phyloP scores from a whole-genome alignment of 2,113 vertebrate genomes.

The Hippopotamus amphibius region DNA sequence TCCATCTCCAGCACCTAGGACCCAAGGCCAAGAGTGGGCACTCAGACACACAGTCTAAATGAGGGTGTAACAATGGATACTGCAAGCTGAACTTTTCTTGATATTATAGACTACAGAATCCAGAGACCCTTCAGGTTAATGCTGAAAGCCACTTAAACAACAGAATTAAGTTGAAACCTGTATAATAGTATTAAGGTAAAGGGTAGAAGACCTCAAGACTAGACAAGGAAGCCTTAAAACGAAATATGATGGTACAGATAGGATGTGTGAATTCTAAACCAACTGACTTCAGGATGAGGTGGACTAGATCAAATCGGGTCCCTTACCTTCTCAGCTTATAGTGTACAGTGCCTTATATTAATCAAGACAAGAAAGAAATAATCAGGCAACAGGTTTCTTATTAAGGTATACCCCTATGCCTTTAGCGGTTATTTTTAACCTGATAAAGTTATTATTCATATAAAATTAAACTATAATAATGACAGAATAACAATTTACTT shows the following conservation, averaged over 20 bases:
- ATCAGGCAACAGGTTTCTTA: not conserved
- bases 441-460: not conserved
- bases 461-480: not conserved
- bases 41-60: not conserved
- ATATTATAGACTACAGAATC: not conserved
- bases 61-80: not conserved
- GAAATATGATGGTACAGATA: not conserved
- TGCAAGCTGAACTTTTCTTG: not conserved
- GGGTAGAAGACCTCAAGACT: not conserved
- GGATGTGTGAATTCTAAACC: not conserved
- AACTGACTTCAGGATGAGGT: not conserved
- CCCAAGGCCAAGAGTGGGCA: not conserved
- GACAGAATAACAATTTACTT: not conserved
- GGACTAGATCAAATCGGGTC: not conserved
- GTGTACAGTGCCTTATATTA: not conserved
- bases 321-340: not conserved
- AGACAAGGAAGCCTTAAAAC: not conserved
- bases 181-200: not conserved
- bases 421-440: not conserved
- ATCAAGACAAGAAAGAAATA: not conserved
- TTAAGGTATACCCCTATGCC: not conserved
- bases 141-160: not conserved
- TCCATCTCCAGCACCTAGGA: not conserved
- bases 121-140: not conserved
- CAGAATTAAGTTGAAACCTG: not conserved